Evolutionary conservation across 2,888 invertebrate genomes (phyloP).

Genomic region (Antheraea yamamai): DNA sequence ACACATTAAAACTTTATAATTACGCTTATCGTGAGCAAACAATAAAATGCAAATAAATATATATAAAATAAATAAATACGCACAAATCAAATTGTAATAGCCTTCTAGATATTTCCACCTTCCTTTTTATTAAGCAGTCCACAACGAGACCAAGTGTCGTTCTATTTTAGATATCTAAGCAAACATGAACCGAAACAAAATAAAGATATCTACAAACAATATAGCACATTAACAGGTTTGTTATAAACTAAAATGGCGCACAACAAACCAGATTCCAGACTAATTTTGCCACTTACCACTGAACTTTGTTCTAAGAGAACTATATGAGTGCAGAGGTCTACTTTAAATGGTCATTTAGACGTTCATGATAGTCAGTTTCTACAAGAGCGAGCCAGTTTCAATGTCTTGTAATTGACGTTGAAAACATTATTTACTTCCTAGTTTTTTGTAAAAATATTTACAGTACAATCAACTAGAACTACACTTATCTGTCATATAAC

Average conservation of each 20-base stretch:
- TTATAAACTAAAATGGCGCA: slow-evolving; percentile 31
- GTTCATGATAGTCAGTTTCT: slow-evolving; percentile 32
- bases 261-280: slow-evolving; percentile 36
- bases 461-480: slow-evolving; percentile 25
- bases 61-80: too few species aligned
- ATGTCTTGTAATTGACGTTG: slow-evolving; percentile 29
- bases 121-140: too few species aligned
- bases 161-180: too few species aligned
- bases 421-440: slow-evolving; percentile 33
- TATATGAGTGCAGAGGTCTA: slow-evolving; percentile 20
- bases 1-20: too few species aligned
- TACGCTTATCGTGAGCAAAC: too few species aligned
- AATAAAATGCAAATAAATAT: too few species aligned
- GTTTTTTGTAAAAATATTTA: slow-evolving; percentile 26
- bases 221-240: slow-evolving; percentile 23
- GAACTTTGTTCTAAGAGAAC: neutral
- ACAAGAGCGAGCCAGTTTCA: slow-evolving; percentile 48
- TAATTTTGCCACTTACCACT: slow-evolving; percentile 22
- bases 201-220: slow-evolving; percentile 18
- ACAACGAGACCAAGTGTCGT: too few species aligned
- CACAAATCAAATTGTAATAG: too few species aligned
- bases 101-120: too few species aligned
- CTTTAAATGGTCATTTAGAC: slow-evolving; percentile 26
- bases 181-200: slow-evolving; percentile 19
- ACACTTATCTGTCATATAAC: neutral